phyloP scores from a whole-genome alignment of 2,113 vertebrate genomes.

The Triplophysa siluroides region DNA sequence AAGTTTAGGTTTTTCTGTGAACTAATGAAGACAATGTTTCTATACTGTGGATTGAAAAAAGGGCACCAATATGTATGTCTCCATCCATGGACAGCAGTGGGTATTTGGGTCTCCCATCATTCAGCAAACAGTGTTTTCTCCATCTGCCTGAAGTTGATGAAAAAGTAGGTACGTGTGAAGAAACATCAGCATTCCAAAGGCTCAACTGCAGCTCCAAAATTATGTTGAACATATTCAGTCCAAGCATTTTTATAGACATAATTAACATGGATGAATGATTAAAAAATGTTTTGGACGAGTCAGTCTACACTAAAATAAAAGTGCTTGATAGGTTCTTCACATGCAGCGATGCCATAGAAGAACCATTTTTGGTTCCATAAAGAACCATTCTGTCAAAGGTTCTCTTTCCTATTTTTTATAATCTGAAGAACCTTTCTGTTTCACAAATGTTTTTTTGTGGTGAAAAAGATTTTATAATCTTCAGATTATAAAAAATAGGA shows the following conservation, averaged over 20 bases:
- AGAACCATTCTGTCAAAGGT: too few relatives aligned
- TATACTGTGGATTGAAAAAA: constrained; percentile 74
- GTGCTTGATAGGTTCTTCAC: too few relatives aligned
- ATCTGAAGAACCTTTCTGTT: too few relatives aligned
- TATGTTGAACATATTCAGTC: not conserved
- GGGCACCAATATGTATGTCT: constrained; percentile 71
- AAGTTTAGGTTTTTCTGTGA: constrained; percentile 62
- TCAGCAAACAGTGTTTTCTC: constrained; percentile 57
- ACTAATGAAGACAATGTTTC: constrained; percentile 60
- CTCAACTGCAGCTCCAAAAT: not conserved
- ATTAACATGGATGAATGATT: constrained; percentile 3
- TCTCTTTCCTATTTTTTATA: too few relatives aligned
- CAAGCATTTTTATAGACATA: constrained; percentile 26
- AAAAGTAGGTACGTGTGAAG: constrained; percentile 10
- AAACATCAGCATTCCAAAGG: constrained; percentile 28
- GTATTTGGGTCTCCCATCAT: constrained; percentile 66
- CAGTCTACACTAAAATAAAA: too few relatives aligned
- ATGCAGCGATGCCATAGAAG: too few relatives aligned
- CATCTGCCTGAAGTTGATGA: not conserved
- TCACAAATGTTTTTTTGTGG: too few relatives aligned
- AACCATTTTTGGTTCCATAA: too few relatives aligned
- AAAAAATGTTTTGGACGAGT: too few relatives aligned
- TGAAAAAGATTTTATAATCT: too few relatives aligned
- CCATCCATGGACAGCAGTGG: constrained; percentile 69
- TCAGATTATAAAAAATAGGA: too few relatives aligned